Conservation (phyloP, 2,113 vertebrate genomes). For the Hiodon alosoides region DNA sequence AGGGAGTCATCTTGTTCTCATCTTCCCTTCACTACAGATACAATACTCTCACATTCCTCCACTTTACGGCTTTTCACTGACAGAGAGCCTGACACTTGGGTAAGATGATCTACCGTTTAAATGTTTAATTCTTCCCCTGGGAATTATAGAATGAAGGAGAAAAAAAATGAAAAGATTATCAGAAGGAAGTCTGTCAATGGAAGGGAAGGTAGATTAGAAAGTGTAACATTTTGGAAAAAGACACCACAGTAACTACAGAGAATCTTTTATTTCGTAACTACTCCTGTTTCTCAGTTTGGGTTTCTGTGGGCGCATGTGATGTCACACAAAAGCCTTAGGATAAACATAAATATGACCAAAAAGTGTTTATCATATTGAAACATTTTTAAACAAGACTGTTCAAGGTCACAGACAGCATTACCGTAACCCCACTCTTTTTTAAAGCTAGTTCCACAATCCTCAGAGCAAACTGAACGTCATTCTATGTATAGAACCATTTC, state of each 20-base stretch:
- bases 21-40: constrained; percentile 40
- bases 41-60: constrained; percentile 47
- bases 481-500: constrained; percentile 32
- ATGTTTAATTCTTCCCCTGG: constrained; percentile 62
- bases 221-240: background rate
- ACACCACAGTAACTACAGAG: background rate
- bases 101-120: constrained; percentile 51
- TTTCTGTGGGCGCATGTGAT: too few relatives aligned
- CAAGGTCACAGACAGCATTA: too few relatives aligned
- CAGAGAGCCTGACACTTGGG: constrained; percentile 36
- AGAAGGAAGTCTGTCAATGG: constrained; percentile 13
- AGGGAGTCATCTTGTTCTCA: constrained; percentile 51
- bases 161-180: constrained; percentile 19
- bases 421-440: too few relatives aligned
- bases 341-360: too few relatives aligned
- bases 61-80: constrained; percentile 44
- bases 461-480: background rate
- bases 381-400: too few relatives aligned
- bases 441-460: too few relatives aligned
- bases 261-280: too few relatives aligned
- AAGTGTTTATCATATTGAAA: too few relatives aligned
- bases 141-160: constrained; percentile 44
- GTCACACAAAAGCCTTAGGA: too few relatives aligned
- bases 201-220: constrained; percentile 15
- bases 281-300: too few relatives aligned